These are phyloP conservation scores for Phaethon lepturus DNA, from an alignment of 2,113 vertebrate species.

Conservation along the genomic window DNA sequence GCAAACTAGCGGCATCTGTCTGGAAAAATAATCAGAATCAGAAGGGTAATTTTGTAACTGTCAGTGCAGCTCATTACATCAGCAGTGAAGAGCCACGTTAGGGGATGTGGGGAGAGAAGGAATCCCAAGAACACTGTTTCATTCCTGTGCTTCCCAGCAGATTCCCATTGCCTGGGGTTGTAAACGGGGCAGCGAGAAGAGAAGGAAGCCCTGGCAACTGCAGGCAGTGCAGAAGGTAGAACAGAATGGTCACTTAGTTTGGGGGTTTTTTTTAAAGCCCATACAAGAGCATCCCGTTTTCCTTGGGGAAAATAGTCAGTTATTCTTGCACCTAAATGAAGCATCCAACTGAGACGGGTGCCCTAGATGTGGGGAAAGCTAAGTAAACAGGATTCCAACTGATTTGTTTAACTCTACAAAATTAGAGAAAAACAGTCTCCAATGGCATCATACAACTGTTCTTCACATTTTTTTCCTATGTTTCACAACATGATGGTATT, in stretches of 20 bases:
- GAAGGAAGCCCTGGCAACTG: neutral
- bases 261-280: neutral
- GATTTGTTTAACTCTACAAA: neutral
- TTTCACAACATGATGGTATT: neutral
- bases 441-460: neutral
- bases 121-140: neutral
- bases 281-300: neutral
- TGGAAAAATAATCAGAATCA: slow-evolving; percentile 22
- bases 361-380: neutral
- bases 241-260: neutral
- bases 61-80: neutral
- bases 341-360: neutral
- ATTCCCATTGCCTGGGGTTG: neutral
- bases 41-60: neutral
- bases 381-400: neutral
- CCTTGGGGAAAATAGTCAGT: neutral
- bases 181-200: neutral
- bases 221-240: neutral
- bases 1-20: neutral
- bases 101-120: neutral
- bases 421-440: neutral
- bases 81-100: rapidly evolving
- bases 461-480: neutral
- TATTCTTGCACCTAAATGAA: neutral
- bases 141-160: neutral